phyloP scores from a whole-genome alignment of 2,888 invertebrate genomes.

The Bombyx huttoni region DNA sequence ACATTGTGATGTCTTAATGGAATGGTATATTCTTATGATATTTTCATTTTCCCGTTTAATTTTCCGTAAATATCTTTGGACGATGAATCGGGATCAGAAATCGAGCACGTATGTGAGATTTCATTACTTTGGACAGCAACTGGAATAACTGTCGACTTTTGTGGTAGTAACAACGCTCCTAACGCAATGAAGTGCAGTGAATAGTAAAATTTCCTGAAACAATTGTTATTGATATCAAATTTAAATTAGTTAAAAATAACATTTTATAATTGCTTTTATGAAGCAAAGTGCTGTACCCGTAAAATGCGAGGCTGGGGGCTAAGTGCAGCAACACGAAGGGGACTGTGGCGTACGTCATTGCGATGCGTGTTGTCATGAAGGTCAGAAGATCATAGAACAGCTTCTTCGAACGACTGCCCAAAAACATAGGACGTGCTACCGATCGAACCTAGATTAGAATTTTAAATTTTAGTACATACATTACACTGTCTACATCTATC shows the following conservation, averaged over 20 bases:
- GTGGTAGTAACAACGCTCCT: conserved; percentile 54
- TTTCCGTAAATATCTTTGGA: conserved; percentile 23
- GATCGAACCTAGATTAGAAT: conserved; percentile 77
- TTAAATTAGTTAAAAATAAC: conserved; percentile 1
- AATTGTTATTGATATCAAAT: conserved; percentile 1
- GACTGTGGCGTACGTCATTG: conserved; percentile 91
- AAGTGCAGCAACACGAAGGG: conserved; percentile 93
- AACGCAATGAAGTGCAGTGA: conserved; percentile 63
- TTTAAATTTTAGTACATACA: background rate
- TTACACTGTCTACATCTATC: background rate
- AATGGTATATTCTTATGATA: conserved; percentile 15
- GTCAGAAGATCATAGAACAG: conserved; percentile 87
- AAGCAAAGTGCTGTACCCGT: conserved; percentile 74
- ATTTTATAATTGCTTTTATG: background rate
- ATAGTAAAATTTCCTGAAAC: conserved; percentile 68
- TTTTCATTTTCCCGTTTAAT: conserved; percentile 44
- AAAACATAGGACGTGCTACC: conserved; percentile 84
- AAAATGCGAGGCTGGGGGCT: conserved; percentile 80
- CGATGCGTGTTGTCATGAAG: conserved; percentile 84
- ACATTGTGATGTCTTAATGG: background rate
- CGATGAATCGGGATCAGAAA: conserved; percentile 12
- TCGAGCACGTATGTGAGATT: conserved; percentile 23
- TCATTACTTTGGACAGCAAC: conserved; percentile 16
- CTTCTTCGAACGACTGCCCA: conserved; percentile 76
- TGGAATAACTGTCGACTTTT: conserved; percentile 17